Base-by-base conservation (phyloP, 1,140 invertebrate genomes). In the Myzus persicae region DNA sequence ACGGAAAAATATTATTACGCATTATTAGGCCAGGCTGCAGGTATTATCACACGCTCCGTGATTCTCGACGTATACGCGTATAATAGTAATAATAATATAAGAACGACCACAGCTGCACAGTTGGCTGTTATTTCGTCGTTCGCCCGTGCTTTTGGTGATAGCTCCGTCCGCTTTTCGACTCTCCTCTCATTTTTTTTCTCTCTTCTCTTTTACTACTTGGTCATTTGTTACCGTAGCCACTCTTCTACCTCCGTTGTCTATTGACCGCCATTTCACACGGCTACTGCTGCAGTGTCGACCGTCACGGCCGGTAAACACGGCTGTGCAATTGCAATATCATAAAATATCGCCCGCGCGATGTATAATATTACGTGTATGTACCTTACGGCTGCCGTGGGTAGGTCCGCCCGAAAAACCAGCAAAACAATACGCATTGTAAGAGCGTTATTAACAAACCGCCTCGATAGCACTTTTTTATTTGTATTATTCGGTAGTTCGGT, bases 1-100 rank as follows among this genome's bases (percentile, higher is more conserved):
- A 82, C 91, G 91, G 22, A 40, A 93, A 93, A 84, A 85, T 85
- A 93, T 90, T 90, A 51, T 89, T 87, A 46, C 40, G 38, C 82
- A 81, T 91, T 91, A 67, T 76, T 91, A 91, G 67, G 67, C 42
- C 42, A 51, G 48, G 48, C 88, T 11, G 51, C 40, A 91, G 40
- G 48, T 67, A 91, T 36, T 20, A 90, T 38, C 48, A 26, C 88
- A 40, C 31, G 24, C 18, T 38, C 76, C 54, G 67, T 81, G n/a
- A 67, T 67, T n/a, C 59, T n/a, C 59, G 31, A n/a, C 26, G 31
- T 5, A 67, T 31, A 26, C n/a, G 14, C 59, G 31, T 67, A n/a
- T n/a, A 67, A 67, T 67, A n/a, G 18, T 46, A n/a, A 67, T 67
- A n/a, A 67, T n/a, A 48, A 59, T 59, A 31, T 31, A 59, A 31